Evolutionary conservation across 2,888 invertebrate genomes (phyloP).

Genomic region (Lasius platythorax): DNA sequence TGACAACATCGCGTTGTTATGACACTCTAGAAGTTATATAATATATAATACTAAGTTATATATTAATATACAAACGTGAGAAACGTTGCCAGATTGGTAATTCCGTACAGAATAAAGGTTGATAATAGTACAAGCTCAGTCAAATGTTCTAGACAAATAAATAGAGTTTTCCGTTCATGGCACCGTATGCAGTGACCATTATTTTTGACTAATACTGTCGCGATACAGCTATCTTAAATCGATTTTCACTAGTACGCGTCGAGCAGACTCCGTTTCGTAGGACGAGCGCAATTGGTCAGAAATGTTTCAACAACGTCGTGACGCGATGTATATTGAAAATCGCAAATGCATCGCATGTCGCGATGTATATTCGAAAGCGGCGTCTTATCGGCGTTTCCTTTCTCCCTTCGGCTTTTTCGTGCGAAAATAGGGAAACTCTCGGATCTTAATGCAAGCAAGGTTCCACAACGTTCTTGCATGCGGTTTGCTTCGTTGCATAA

Average conservation of each 20-base stretch:
- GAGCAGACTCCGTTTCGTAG: background rate
- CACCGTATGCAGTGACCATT: no score
- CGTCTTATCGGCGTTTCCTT: conserved; percentile 56
- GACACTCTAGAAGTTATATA: no score
- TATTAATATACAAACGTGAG: no score
- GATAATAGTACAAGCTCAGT: no score
- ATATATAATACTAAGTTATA: no score
- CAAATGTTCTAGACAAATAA: no score
- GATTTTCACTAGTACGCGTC: background rate
- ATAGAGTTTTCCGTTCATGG: no score
- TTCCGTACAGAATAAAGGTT: no score
- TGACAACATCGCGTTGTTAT: no score
- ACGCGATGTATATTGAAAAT: conserved; percentile 44
- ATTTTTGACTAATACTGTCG: no score
- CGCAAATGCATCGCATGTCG: conserved; percentile 31
- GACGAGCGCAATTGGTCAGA: background rate
- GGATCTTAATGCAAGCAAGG: conserved; percentile 30
- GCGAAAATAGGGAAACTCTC: conserved; percentile 32
- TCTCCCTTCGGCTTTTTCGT: conserved; percentile 35
- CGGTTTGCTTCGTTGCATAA: conserved; percentile 46
- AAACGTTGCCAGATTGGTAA: no score
- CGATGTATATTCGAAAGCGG: background rate
- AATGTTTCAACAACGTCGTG: conserved; percentile 4
- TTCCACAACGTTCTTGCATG: conserved; percentile 48
- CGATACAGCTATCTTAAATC: background rate